These are phyloP conservation scores for Podarcis muralis DNA, from an alignment of 2,113 vertebrate genomes.

Conservation along the genomic window DNA sequence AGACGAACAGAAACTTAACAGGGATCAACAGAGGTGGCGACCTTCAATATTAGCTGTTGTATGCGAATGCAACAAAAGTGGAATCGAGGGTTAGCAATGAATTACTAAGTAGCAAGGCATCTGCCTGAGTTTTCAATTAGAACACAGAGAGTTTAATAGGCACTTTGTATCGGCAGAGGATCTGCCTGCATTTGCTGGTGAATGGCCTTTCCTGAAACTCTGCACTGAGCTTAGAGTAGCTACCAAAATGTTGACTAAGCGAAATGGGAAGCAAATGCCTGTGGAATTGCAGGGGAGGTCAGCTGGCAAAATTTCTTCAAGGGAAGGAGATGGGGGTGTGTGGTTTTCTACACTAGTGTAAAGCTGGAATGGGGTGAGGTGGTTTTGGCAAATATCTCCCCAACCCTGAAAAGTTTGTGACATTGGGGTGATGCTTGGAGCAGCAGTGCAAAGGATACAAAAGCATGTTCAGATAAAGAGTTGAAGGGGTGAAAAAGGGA, in stretches of 20 bases:
- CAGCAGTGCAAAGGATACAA: not conserved
- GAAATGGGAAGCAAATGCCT: not conserved
- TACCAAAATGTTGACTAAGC: not conserved
- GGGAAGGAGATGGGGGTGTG: too few species aligned
- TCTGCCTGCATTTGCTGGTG: not conserved
- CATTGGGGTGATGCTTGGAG: not conserved
- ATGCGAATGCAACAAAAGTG: constrained; percentile 7
- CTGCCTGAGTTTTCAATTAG: constrained; percentile 18
- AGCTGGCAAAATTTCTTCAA: not conserved
- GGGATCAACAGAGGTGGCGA: not conserved
- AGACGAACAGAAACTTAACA: constrained; percentile 18
- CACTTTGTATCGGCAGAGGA: constrained; percentile 3
- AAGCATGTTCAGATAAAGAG: not conserved
- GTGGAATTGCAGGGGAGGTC: not conserved
- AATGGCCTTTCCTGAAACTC: not conserved
- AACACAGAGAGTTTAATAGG: not conserved
- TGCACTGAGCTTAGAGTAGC: not conserved
- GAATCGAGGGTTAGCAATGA: not conserved
- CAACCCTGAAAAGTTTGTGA: not conserved
- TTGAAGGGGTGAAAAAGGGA: not conserved
- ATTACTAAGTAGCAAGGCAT: not conserved
- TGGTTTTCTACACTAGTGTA: too few species aligned
- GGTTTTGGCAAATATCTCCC: not conserved
- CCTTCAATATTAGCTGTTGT: not conserved
- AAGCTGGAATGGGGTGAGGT: not conserved